These are phyloP conservation scores for Trematomus bernacchii DNA, from an alignment of 2,797 vertebrate genomes.

Conservation along the genomic window DNA sequence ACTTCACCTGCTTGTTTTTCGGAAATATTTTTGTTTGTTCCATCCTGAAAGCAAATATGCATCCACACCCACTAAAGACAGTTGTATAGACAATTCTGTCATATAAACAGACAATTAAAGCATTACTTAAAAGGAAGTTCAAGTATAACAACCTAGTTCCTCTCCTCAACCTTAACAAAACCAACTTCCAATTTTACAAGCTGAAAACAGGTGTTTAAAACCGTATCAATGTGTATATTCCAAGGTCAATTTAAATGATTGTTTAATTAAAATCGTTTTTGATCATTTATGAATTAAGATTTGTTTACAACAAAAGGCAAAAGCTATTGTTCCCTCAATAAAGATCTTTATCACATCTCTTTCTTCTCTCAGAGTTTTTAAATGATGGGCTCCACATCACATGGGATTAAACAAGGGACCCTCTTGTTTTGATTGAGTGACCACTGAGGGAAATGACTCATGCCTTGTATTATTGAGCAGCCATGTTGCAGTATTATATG, in stretches of 20 bases:
- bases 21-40: conserved; percentile 2
- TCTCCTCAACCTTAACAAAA: background rate
- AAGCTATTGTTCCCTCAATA: conserved; percentile 19
- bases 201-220: background rate
- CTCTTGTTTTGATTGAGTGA: background rate
- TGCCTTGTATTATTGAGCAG: conserved; percentile 4
- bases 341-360: conserved; percentile 29
- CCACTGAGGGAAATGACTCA: background rate
- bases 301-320: background rate
- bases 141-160: background rate
- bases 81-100: background rate
- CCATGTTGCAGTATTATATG: background rate
- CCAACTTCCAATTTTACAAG: background rate
- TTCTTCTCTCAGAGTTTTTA: background rate
- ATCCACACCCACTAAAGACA: background rate
- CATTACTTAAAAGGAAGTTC: background rate
- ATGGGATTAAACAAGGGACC: background rate
- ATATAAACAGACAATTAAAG: background rate
- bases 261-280: background rate
- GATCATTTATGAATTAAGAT: background rate
- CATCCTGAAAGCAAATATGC: background rate
- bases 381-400: background rate
- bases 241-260: background rate
- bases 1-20: conserved; percentile 16
- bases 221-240: background rate